Conservation (phyloP, 2,888 invertebrate species). For the Melinopterus prodromus region DNA sequence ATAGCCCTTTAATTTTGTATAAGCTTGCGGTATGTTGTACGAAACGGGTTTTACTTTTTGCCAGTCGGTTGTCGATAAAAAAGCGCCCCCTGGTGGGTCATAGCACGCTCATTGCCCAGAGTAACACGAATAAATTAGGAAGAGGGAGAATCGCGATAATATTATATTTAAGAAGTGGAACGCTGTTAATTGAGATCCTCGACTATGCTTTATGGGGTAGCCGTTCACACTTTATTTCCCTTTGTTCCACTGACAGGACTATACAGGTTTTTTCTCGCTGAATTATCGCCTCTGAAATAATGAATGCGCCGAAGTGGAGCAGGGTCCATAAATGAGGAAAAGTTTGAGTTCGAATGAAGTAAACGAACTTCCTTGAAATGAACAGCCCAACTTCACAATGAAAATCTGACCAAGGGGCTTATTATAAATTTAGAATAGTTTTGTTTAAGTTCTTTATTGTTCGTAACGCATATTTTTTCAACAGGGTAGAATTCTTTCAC, state of each 20-base stretch:
- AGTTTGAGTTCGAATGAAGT: background rate
- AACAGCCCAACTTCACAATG: background rate
- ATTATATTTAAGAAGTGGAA: conserved; percentile 4
- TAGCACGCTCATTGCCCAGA: background rate
- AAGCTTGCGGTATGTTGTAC: background rate
- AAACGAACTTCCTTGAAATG: background rate
- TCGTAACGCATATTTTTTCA: too few relatives aligned
- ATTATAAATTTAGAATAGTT: background rate
- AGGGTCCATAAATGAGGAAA: background rate
- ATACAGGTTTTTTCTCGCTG: background rate
- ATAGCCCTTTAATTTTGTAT: too few relatives aligned
- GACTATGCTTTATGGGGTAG: background rate
- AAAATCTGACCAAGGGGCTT: background rate
- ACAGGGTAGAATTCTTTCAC: too few relatives aligned
- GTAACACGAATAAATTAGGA: background rate
- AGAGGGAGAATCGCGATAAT: background rate
- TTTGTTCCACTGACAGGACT: background rate
- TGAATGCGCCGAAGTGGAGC: background rate
- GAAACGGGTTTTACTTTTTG: background rate
- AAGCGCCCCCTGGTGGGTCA: background rate
- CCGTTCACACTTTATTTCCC: background rate
- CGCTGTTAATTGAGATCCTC: background rate
- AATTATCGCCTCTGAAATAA: background rate
- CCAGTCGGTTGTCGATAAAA: background rate
- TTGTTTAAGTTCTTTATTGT: background rate